These are phyloP conservation scores for Actenoides hombroni DNA, from an alignment of 2,113 vertebrate species.

Conservation along the genomic window DNA sequence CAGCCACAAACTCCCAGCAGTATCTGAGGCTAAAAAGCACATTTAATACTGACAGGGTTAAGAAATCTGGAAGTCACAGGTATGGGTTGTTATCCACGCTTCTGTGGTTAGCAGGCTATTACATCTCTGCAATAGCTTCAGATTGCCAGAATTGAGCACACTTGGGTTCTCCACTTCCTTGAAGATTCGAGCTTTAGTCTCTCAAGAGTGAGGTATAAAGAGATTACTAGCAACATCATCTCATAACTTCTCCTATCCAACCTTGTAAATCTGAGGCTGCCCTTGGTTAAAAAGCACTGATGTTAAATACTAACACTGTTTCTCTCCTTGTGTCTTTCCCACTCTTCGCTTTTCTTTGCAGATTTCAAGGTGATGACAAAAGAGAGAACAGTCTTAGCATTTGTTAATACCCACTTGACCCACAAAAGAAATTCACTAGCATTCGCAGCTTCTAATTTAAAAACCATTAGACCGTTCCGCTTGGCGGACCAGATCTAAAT, in stretches of 20 bases:
- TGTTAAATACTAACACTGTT: constrained; percentile 24
- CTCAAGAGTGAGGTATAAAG: neutral
- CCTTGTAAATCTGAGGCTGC: constrained; percentile 26
- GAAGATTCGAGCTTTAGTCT: neutral
- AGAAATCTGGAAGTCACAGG: constrained; percentile 6
- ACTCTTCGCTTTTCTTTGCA: constrained; percentile 70
- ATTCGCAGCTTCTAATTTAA: constrained; percentile 86
- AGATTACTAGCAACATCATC: neutral
- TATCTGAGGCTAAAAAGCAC: neutral
- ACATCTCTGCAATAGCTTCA: neutral
- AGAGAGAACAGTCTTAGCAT: constrained; percentile 80
- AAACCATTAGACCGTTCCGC: constrained; percentile 93
- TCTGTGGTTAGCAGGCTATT: neutral
- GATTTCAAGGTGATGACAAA: constrained; percentile 83
- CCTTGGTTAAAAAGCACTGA: constrained; percentile 56
- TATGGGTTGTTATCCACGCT: neutral
- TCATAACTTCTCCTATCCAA: neutral
- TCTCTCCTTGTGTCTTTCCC: constrained; percentile 54
- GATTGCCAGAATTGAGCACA: neutral
- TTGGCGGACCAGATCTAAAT: constrained; percentile 92
- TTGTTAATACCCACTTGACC: constrained; percentile 87
- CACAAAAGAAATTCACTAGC: constrained; percentile 79
- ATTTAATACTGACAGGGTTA: constrained; percentile 32
- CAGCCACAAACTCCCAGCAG: neutral
- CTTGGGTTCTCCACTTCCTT: neutral